Percentiles rank a stretch among this genome's conserved stretches.
Conservation (phyloP, 2,797 vertebrate genomes). For the Lutjanus argentimaculatus region DNA sequence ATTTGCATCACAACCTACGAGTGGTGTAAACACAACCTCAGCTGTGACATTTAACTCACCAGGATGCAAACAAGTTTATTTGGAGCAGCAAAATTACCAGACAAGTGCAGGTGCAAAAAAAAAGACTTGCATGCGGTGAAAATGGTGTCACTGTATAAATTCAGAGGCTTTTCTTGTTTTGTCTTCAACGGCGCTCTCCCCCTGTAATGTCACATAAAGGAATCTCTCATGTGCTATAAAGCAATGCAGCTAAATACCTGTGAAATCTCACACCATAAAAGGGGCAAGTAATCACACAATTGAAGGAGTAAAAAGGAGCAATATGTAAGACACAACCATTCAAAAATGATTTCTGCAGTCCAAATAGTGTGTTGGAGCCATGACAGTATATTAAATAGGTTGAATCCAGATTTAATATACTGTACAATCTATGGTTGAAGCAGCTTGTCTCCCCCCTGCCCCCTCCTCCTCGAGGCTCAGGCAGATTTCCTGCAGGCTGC, state of each 20-base stretch:
- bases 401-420: too few species aligned
- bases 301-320: too few species aligned
- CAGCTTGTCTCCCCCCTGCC: too few species aligned
- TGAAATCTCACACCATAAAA: not conserved
- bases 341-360: too few species aligned
- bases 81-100: constrained; percentile 2
- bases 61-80: not conserved
- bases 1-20: not conserved
- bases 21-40: constrained; percentile 26
- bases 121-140: not conserved
- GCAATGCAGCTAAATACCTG: not conserved
- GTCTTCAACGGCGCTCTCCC: not conserved
- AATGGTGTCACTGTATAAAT: not conserved
- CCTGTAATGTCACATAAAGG: not conserved
- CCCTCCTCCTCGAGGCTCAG: too few species aligned
- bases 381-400: too few species aligned
- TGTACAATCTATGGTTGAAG: too few species aligned
- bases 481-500: too few species aligned
- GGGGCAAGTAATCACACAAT: not conserved
- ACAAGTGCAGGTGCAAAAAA: not conserved
- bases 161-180: not conserved
- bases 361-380: too few species aligned
- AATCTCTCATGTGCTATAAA: not conserved
- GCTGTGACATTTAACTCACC: not conserved
- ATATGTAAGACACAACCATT: too few species aligned